Base-by-base conservation (phyloP, 2,888 invertebrate species). In the Exephanes ischioxanthus region DNA sequence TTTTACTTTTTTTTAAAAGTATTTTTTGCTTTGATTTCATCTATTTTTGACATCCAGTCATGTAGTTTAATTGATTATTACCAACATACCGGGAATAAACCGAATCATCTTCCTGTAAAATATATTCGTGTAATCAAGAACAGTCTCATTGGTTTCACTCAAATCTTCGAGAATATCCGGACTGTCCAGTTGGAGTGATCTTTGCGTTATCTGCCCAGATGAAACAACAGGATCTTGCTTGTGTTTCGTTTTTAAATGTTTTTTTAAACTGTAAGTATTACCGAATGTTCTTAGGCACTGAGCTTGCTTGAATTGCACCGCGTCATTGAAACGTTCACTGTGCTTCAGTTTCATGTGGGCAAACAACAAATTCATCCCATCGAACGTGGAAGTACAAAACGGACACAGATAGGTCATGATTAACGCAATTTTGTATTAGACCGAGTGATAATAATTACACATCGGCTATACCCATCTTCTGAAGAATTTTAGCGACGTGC, bases 401-500 rank as follows among this genome's bases (percentile, higher is more conserved):
- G 51, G 16, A 70, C 51, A 51, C 33, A 53, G 16, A 51, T 51
- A 51, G 3, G 70, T 19, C 67, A 67, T 67, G 41, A 19, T 48
- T 68, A 16, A 30, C 48, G 33, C 53, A 55, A 37, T 78, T 16
- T 75, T 41, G 41, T 19, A 53, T 53, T n/a, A 55, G 55, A 55
- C 19, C 9, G 22, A 9, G 19, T 9, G 22, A 55, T 7, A 7
- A 19, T 55, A 19, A 55, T 71, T 79, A 30, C 16, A 66, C 48
- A 26, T 51, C 22, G 67, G 48, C 26, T 67, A 76, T 22, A 16
- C 67, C 22, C 67, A 68, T 68, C 45, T 61, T 55, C 19, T 80
- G 71, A 19, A 80, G 72, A 14, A 80, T 66, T 26, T 80, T 72
- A 4, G 66, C n/a, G 5, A 80, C 66, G 33, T 72, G 66, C 3